A percentile compares a stretch with the other conserved stretches of the same genome.
Evolutionary conservation across 2,888 invertebrate genomes (phyloP).

Genomic region (Yponomeuta malinellus): DNA sequence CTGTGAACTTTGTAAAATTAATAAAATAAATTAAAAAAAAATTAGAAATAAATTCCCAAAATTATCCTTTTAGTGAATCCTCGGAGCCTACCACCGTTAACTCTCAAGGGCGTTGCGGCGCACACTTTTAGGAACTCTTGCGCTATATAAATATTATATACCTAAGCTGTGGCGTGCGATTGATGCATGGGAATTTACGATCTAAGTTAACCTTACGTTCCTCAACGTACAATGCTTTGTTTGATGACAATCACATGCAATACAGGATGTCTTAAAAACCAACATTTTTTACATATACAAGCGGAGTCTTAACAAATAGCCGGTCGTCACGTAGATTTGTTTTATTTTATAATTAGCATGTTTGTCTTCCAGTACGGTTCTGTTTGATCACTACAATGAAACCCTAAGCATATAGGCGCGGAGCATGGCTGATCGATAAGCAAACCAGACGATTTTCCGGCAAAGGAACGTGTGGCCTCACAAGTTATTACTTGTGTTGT

Average conservation of each 20-base stretch:
- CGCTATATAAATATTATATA: no score
- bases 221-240: no score
- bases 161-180: no score
- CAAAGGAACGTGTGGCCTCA: not conserved
- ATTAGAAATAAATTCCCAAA: no score
- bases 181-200: no score
- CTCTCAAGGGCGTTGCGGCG: no score
- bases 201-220: no score
- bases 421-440: not conserved
- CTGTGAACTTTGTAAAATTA: no score
- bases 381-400: not conserved
- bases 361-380: not conserved
- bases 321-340: slow-evolving; percentile 11
- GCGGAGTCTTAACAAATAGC: not conserved
- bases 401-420: not conserved
- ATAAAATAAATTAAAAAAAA: no score
- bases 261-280: not conserved
- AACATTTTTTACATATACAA: not conserved
- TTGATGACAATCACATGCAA: not conserved
- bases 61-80: no score
- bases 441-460: not conserved
- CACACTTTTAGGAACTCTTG: no score
- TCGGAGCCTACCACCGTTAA: no score
- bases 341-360: slow-evolving; percentile 12
- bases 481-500: not conserved